Evolutionary conservation across 1,140 invertebrate genomes (phyloP).

Genomic region (Cotesia typhae): DNA sequence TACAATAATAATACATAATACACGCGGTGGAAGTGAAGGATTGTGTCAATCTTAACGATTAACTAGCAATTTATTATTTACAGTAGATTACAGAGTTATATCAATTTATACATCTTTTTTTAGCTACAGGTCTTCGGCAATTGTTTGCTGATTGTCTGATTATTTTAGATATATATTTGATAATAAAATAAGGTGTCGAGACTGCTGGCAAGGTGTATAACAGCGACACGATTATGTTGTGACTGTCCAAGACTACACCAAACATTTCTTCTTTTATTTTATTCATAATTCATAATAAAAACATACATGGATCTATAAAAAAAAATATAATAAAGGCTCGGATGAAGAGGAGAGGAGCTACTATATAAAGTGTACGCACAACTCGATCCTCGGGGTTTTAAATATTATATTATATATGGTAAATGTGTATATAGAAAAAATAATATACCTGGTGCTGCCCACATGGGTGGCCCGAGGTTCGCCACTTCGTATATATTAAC

Average conservation of each 20-base stretch:
- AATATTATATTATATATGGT: too few relatives aligned
- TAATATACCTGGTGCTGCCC: conserved; percentile 34
- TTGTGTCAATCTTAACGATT: conserved; percentile 46
- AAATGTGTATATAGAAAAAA: too few relatives aligned
- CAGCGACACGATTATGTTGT: too few relatives aligned
- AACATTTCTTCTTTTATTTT: too few relatives aligned
- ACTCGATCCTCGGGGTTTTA: conserved; percentile 30
- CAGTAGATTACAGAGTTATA: conserved; percentile 44
- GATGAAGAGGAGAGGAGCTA: conserved; percentile 21
- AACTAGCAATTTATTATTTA: conserved; percentile 52
- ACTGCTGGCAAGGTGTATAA: too few relatives aligned
- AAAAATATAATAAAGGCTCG: conserved; percentile 5
- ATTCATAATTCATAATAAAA: too few relatives aligned
- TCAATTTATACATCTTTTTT: conserved; percentile 3
- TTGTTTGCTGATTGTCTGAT: too few relatives aligned
- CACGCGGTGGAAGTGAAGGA: too few relatives aligned
- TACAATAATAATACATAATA: too few relatives aligned
- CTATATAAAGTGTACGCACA: conserved; percentile 7
- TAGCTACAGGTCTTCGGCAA: conserved; percentile 1
- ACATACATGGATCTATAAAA: too few relatives aligned
- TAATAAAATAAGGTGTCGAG: conserved; percentile 22
- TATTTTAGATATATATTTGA: too few relatives aligned
- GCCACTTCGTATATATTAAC: conserved; percentile 47
- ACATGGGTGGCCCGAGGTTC: conserved; percentile 50
- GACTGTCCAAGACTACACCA: too few relatives aligned